Evolutionary conservation across 2,797 vertebrate genomes (phyloP).

Genomic region (Brachyalestes nurse): DNA sequence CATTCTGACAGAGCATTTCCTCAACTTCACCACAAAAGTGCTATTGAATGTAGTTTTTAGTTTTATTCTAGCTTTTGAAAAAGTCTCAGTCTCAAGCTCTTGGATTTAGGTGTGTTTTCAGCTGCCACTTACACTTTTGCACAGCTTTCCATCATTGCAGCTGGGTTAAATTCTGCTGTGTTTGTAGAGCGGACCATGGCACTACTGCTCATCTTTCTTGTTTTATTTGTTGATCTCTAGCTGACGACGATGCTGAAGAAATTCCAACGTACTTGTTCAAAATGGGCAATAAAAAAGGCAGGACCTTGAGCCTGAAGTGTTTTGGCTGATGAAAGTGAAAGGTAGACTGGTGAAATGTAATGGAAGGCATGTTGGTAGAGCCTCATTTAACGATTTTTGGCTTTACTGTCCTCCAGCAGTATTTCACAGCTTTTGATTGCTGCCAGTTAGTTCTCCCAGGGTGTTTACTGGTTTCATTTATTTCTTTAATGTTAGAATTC

Average conservation of each 20-base stretch:
- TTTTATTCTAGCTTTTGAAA: not conserved
- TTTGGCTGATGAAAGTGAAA: conserved; percentile 60
- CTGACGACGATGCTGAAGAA: conserved; percentile 13
- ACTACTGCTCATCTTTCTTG: conserved; percentile 24
- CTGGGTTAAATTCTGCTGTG: conserved; percentile 14
- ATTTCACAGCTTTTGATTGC: conserved; percentile 31
- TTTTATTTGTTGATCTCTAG: conserved; percentile 16
- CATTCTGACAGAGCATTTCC: not conserved
- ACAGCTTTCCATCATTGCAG: not conserved
- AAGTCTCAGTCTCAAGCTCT: too few relatives aligned
- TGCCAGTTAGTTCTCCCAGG: not conserved
- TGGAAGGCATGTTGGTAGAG: conserved; percentile 50
- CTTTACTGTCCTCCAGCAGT: conserved; percentile 30
- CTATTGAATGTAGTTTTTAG: not conserved
- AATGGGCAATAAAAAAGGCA: conserved; percentile 26
- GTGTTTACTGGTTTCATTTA: conserved; percentile 12
- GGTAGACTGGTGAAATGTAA: conserved; percentile 68
- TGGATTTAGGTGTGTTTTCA: conserved; percentile 1
- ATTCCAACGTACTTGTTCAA: conserved; percentile 5
- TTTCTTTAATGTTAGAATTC: not conserved
- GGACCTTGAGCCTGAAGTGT: not conserved
- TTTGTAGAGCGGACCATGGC: not conserved
- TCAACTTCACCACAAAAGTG: not conserved
- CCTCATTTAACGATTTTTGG: conserved; percentile 28
- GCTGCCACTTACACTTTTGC: not conserved